These are phyloP conservation scores for Intellagama lesueurii DNA, from an alignment of 2,797 vertebrate genomes.

Conservation along the genomic window DNA sequence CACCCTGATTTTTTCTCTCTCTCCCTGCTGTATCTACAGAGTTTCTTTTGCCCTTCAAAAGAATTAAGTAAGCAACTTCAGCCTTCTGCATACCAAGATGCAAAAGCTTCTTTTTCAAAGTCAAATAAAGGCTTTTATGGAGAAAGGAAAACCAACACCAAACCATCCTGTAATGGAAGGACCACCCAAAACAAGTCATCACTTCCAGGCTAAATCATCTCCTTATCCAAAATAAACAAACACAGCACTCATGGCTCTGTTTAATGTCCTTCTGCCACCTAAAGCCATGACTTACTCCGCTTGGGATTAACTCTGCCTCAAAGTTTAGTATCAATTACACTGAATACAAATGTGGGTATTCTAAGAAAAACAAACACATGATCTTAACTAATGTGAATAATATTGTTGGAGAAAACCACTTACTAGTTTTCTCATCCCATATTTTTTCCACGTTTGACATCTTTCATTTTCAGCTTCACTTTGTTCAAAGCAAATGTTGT, in stretches of 20 bases:
- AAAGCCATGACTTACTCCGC: slow-evolving; percentile 50
- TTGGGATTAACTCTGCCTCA: slow-evolving; percentile 10
- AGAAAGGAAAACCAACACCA: slow-evolving; percentile 49
- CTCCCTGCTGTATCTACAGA: background rate
- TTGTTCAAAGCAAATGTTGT: rapidly evolving
- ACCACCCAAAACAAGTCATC: slow-evolving; percentile 59
- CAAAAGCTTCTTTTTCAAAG: slow-evolving; percentile 46
- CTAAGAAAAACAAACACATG: slow-evolving; percentile 46
- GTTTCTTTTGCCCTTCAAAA: slow-evolving; percentile 39
- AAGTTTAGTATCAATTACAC: slow-evolving; percentile 54
- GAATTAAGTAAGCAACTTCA: slow-evolving; percentile 41
- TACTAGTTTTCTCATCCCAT: background rate
- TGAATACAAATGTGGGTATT: slow-evolving; percentile 20
- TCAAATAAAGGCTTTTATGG: slow-evolving; percentile 48
- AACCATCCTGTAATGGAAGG: slow-evolving; percentile 57
- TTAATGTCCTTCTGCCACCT: slow-evolving; percentile 50
- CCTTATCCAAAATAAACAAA: slow-evolving; percentile 64
- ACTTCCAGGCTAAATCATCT: slow-evolving; percentile 44
- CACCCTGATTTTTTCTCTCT: no score
- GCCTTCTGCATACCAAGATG: slow-evolving; percentile 34
- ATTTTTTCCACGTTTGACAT: background rate
- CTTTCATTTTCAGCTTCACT: background rate
- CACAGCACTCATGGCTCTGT: slow-evolving; percentile 58
- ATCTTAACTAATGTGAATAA: slow-evolving; percentile 32
- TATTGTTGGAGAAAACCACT: background rate